Evolutionary conservation across 2,888 invertebrate genomes (phyloP), one percentile per base, ranked within the genome.

Genomic region (Melinaea marsaeus): DNA sequence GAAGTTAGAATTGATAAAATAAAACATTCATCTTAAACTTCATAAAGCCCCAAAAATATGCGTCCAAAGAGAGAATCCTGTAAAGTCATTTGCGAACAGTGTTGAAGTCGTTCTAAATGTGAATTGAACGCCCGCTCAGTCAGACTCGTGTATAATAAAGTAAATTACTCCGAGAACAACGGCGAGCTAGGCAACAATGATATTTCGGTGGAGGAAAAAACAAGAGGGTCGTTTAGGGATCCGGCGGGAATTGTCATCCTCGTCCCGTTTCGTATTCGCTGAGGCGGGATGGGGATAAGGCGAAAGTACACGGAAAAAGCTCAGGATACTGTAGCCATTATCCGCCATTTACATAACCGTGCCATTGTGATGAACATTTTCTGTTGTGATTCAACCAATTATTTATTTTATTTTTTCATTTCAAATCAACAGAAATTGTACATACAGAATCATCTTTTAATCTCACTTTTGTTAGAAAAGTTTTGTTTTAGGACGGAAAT

Each of bases 171-270:
- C 60, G 80, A 81, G 80, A 84, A 83, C 81, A 83, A 83, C 80
- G 75, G 75, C 73, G 74, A 80, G 73, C 75, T 75, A 67, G 72
- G 79, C 79, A 80, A 82, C 84, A 85, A 86, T 86, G 82, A 86
- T 86, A 86, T 86, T 88, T 84, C 79, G 80, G 83, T 78, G 78
- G 74, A 80, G 80, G 78, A 85, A 86, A 88, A 88, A 88, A 84
- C 80, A 84, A 83, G 82, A 83, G 83, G 85, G 84, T 82, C 83
- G 84, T 84, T 84, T 75, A 79, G 77, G 76, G 78, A 79, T 79
- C 88, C 87, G 80, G 75, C 77, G 88, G 86, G 87, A 86, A 84
- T 86, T 79, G 81, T 80, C 80, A 74, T 78, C 75, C 22, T 79
- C 76, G 75, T 75, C 73, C 77, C 78, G 77, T 80, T 82, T 83